Conservation (phyloP, 1,140 invertebrate genomes). For the Drosophila fuyamai region DNA sequence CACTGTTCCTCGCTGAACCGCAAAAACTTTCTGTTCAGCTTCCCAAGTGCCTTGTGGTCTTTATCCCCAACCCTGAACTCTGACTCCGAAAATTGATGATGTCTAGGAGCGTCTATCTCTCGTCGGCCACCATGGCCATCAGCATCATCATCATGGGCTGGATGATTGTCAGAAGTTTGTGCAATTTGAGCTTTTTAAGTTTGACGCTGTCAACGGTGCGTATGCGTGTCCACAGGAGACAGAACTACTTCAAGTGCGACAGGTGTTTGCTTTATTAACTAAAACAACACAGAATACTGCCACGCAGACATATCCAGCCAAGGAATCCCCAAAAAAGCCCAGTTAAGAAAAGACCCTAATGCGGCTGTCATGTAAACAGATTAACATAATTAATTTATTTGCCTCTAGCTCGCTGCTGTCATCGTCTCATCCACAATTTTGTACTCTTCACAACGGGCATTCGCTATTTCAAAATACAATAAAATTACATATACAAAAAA, state of each 20-base stretch:
- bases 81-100: conserved; percentile 61
- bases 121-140: conserved; percentile 8
- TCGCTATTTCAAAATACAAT: neutral
- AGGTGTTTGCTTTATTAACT: conserved; percentile 80
- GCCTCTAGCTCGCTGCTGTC: conserved; percentile 45
- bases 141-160: conserved; percentile 27
- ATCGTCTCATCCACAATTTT: conserved; percentile 40
- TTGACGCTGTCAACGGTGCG: conserved; percentile 49
- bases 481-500: no score
- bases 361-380: conserved; percentile 74
- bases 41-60: conserved; percentile 71
- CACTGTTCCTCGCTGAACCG: conserved; percentile 53
- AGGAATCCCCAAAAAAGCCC: conserved; percentile 3
- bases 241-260: conserved; percentile 48
- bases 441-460: neutral
- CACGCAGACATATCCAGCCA: neutral
- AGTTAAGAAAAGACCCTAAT: conserved; percentile 13
- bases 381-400: conserved; percentile 83
- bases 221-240: conserved; percentile 40
- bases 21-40: conserved; percentile 59
- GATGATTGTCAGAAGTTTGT: conserved; percentile 51
- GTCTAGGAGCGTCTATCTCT: conserved; percentile 46
- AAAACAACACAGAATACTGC: neutral
- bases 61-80: conserved; percentile 1
- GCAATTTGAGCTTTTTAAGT: conserved; percentile 54